phyloP scores from a whole-genome alignment of 2,113 vertebrate genomes.

The Lagopus muta region DNA sequence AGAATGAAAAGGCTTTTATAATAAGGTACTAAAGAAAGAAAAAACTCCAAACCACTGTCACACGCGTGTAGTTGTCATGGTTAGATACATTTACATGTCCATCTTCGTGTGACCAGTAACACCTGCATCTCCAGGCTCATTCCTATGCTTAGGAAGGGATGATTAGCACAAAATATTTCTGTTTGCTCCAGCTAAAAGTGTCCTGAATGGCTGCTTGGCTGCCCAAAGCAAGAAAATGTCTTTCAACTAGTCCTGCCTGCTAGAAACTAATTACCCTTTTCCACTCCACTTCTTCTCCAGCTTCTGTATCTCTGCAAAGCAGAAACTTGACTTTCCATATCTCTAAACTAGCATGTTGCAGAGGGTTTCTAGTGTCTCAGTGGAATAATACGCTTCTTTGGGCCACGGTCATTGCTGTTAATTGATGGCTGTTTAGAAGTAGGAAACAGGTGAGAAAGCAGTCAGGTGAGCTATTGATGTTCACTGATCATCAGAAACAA shows the following conservation, averaged over 20 bases:
- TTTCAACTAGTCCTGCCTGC: not conserved
- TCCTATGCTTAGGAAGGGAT: not conserved
- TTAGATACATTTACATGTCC: not conserved
- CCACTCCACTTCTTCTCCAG: not conserved
- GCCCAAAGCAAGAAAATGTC: not conserved
- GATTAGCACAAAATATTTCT: not conserved
- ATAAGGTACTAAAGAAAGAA: not conserved
- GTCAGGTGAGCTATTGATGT: not conserved
- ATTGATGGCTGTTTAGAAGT: not conserved
- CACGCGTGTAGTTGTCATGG: not conserved
- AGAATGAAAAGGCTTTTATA: not conserved
- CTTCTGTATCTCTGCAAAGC: not conserved
- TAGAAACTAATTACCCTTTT: not conserved
- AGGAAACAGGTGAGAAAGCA: conserved; percentile 8
- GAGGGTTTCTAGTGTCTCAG: not conserved
- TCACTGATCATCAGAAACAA: not conserved
- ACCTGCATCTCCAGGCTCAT: not conserved
- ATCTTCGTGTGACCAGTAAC: not conserved
- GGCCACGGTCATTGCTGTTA: not conserved
- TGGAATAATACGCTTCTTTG: not conserved
- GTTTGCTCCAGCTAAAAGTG: not conserved
- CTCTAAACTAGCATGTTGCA: not conserved
- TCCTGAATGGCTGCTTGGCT: not conserved
- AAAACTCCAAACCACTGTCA: not conserved
- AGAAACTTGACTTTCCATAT: not conserved